A percentile compares a stretch with the other conserved stretches of the same genome.
phyloP scores from a whole-genome alignment of 2,113 vertebrate species.

The Arizona elegans region DNA sequence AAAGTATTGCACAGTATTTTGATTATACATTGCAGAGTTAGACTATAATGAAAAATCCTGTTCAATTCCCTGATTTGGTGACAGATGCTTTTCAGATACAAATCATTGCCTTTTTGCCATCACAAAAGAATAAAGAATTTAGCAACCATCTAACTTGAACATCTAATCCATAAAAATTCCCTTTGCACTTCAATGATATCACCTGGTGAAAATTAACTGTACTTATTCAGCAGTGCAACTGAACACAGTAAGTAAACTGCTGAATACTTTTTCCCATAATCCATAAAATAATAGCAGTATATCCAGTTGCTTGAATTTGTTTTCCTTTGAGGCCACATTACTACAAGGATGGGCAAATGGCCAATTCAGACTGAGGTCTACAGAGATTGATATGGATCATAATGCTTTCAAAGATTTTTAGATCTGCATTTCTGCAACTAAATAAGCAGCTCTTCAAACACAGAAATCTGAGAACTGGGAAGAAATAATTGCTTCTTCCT shows the following conservation, averaged over 20 bases:
- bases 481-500: neutral
- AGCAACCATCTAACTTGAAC: neutral
- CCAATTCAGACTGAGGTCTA: neutral
- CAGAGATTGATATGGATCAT: neutral
- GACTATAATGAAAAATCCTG: neutral
- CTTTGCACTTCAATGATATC: neutral
- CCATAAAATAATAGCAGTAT: neutral
- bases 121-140: neutral
- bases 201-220: neutral
- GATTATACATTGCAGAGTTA: neutral
- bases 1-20: neutral
- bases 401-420: neutral
- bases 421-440: neutral
- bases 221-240: neutral
- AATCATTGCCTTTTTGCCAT: neutral
- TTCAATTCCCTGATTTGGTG: neutral
- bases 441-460: slow-evolving; percentile 3
- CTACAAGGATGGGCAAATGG: neutral
- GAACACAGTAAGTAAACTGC: neutral
- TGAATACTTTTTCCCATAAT: neutral
- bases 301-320: neutral
- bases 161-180: neutral
- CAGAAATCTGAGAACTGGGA: neutral
- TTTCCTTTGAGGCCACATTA: neutral
- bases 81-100: neutral